Base-by-base conservation (phyloP, 2,888 invertebrate species). In the Busseola fusca region DNA sequence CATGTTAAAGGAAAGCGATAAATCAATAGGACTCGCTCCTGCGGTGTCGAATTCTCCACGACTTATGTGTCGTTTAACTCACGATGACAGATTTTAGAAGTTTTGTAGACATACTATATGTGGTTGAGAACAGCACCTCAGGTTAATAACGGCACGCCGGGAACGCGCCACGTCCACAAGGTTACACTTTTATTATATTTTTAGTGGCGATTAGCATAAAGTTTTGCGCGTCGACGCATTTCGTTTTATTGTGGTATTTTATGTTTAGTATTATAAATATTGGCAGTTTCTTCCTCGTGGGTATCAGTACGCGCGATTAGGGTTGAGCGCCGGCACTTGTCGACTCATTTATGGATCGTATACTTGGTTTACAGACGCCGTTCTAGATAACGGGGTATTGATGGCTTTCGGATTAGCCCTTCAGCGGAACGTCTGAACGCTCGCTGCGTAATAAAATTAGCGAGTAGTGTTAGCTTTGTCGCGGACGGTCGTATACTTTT, bases 301-400 rank as follows among this genome's bases (percentile, higher is more conserved):
- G 87, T 90, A 90, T 89, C 88, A 83, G 86, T 78, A 82, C 77
- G 80, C 85, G 58, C 89, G 89, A 90, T 91, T 92, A 92, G 87
- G 86, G 88, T 81, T 89, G 88, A 87, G 86, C 88, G 88, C 76
- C 81, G 87, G 87, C 89, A 85, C 90, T 91, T 90, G 91, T 88
- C 86, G 89, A 85, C 89, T 91, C 93, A 90, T 94, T 94, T 93
- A 94, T 93, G 91, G 92, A 84, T 88, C 92, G 91, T 94, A 93
- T 92, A 91, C 91, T 91, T 90, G 90, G 88, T 92, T 93, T 90
- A 93, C 88, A 87, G 90, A 84, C 89, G 90, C 89, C 91, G 88
- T 91, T 91, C 84, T 85, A 92, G 93, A 94, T 94, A 93, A 91
- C 93, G 89, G 90, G 88, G 72, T 89, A 92, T 92, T 92, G 92